Evolutionary conservation across 2,113 vertebrate species (phyloP).

Genomic region (Merops nubicus): DNA sequence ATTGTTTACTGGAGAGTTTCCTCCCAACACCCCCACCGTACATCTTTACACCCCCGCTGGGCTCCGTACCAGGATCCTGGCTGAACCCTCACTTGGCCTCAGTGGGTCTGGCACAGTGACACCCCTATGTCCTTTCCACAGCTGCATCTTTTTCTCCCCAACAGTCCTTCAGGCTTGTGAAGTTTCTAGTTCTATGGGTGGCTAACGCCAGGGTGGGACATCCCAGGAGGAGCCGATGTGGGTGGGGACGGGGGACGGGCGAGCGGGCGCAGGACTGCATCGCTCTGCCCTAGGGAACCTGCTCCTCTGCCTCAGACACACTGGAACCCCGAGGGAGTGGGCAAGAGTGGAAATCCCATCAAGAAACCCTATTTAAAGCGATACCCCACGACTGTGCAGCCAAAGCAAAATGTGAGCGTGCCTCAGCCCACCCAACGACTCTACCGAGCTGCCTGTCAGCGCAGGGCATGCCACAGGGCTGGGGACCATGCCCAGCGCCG

Average conservation of each 20-base stretch:
- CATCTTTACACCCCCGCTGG: background rate
- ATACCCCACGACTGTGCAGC: background rate
- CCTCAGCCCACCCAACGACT: background rate
- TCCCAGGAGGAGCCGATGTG: too few relatives aligned
- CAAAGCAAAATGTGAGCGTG: rapidly evolving
- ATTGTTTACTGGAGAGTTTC: rapidly evolving
- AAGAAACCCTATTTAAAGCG: background rate
- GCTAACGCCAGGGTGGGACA: rapidly evolving
- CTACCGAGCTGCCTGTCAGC: background rate
- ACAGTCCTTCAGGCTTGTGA: background rate
- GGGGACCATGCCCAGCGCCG: background rate
- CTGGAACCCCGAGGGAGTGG: background rate
- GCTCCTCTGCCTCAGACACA: background rate
- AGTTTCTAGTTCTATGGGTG: rapidly evolving
- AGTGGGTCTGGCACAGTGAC: background rate
- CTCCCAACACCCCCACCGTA: background rate
- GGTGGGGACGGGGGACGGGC: too few relatives aligned
- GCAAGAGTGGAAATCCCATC: background rate
- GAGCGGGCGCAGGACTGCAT: background rate
- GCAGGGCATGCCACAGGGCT: rapidly evolving
- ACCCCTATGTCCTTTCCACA: background rate
- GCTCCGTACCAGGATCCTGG: background rate
- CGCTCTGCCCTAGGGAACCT: background rate
- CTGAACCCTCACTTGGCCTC: background rate
- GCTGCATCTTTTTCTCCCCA: background rate